Evolutionary conservation across 2,113 vertebrate genomes (phyloP).

Genomic region (Glareola pratincola): DNA sequence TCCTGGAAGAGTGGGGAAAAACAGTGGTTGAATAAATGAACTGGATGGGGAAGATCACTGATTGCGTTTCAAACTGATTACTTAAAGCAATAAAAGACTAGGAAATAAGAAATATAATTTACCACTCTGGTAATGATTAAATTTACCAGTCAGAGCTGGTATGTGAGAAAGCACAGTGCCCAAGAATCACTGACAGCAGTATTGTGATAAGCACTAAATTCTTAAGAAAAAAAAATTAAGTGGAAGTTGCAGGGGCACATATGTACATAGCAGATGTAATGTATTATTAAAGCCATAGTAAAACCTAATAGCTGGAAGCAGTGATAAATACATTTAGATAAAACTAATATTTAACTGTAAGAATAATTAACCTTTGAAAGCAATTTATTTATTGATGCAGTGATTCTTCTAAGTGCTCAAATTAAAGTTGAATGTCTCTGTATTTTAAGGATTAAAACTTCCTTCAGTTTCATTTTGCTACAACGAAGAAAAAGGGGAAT

Average conservation of each 20-base stretch:
- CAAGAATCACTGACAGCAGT: background rate
- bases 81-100: background rate
- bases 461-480: background rate
- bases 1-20: background rate
- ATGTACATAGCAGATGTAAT: background rate
- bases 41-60: background rate
- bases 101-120: background rate
- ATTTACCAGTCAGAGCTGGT: background rate
- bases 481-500: background rate
- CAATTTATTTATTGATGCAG: background rate
- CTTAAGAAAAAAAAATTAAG: background rate
- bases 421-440: background rate
- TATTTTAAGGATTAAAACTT: background rate
- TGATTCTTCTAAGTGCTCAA: background rate
- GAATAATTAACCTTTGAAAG: background rate
- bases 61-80: background rate
- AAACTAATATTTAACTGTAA: background rate
- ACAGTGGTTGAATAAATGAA: background rate
- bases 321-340: background rate
- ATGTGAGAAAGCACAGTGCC: background rate
- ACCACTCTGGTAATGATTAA: background rate
- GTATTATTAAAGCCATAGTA: background rate
- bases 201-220: background rate
- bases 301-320: background rate
- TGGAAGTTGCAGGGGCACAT: background rate